phyloP scores from a whole-genome alignment of 1,140 invertebrate species.

The Dendrolimus punctatus region DNA sequence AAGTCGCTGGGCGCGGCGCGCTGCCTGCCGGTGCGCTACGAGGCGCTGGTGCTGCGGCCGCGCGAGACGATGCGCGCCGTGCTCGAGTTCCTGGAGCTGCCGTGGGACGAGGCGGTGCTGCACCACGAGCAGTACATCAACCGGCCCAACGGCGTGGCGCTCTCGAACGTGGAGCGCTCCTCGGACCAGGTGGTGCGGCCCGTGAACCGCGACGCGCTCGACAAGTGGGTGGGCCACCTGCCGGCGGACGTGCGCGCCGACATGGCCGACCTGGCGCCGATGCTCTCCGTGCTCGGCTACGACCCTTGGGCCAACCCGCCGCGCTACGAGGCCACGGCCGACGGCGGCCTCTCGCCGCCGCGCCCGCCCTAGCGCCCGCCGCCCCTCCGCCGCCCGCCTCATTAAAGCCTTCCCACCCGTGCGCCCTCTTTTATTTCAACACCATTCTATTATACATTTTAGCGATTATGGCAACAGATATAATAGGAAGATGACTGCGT shows the following conservation, averaged over 20 bases:
- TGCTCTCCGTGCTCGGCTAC: constrained; percentile 93
- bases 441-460: constrained; percentile 6
- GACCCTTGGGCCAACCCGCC: constrained; percentile 96
- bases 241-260: constrained; percentile 92
- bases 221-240: constrained; percentile 96
- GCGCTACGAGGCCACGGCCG: constrained; percentile 81
- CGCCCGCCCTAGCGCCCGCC: constrained; percentile 15
- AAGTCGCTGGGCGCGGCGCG: constrained; percentile 85
- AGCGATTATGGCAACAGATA: no score
- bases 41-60: constrained; percentile 96
- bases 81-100: constrained; percentile 91
- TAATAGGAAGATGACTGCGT: no score
- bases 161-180: constrained; percentile 96
- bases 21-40: constrained; percentile 93
- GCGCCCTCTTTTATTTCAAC: constrained; percentile 6
- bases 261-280: constrained; percentile 93
- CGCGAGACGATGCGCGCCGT: constrained; percentile 92
- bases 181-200: constrained; percentile 99
- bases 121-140: constrained; percentile 99
- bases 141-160: constrained; percentile 92
- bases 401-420: constrained; percentile 13
- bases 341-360: constrained; percentile 7
- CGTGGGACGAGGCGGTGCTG: constrained; percentile 96
- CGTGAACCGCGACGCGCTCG: constrained; percentile 95
- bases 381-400: no score